A percentile compares a stretch with the other conserved stretches of the same genome.
phyloP scores from a whole-genome alignment of 2,888 invertebrate species.

The Sipha maydis region DNA sequence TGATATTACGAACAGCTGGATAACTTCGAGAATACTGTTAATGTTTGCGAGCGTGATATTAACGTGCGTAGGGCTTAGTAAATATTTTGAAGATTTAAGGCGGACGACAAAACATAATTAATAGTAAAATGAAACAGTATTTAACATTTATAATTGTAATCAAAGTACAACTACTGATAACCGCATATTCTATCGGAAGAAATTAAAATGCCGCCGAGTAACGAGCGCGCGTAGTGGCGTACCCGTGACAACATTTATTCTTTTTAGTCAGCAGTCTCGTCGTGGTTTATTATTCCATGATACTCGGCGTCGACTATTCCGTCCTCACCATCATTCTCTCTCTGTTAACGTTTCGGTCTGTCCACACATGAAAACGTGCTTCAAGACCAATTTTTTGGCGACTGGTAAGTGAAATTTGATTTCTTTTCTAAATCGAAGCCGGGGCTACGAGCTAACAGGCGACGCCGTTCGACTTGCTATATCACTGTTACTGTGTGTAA shows the following conservation, averaged over 20 bases:
- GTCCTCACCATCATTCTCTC: slow-evolving; percentile 57
- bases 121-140: no score
- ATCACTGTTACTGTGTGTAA: background rate
- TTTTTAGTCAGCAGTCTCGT: background rate
- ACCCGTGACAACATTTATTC: background rate
- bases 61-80: no score
- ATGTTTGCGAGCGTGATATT: no score
- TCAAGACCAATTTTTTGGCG: slow-evolving; percentile 31
- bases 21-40: no score
- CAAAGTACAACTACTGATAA: no score
- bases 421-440: background rate
- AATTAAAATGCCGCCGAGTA: background rate
- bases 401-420: slow-evolving; percentile 39
- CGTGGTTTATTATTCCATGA: slow-evolving; percentile 35
- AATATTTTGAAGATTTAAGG: no score
- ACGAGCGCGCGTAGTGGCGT: background rate
- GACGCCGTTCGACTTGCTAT: background rate
- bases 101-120: no score
- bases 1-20: no score
- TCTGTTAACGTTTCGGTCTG: slow-evolving; percentile 56
- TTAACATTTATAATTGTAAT: no score
- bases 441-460: no score
- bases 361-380: slow-evolving; percentile 60
- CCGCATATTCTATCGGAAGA: background rate
- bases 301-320: slow-evolving; percentile 46